Base-by-base conservation (phyloP, 1,140 invertebrate species). In the Drosophila lini region DNA sequence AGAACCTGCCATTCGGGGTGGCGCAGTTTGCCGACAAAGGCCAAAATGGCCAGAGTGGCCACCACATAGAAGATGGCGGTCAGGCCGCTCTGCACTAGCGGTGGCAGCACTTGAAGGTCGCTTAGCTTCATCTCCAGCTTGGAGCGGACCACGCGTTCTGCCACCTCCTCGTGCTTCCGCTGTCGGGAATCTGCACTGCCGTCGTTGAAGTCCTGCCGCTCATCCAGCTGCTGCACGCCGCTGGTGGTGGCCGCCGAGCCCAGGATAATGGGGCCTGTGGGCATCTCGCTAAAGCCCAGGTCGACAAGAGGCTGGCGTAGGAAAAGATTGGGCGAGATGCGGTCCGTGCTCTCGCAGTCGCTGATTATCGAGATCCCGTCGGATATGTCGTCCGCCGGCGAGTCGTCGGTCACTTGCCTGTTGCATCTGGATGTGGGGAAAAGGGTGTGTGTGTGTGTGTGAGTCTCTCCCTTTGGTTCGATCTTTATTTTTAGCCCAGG, bases 301-400 rank as follows among this genome's bases (percentile, higher is more conserved):
- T 90, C 80, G 16, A 60, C 61, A 2, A 90, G 68, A 15, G 82
- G 80, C 40, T 86, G 78, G 22, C 84, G 71, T n/a, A 85, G 31
- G 70, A 74, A 79, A 32, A 86, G 76, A 80, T 83, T 80, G 7
- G 91, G 91, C 3, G 90, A 84, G 19, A 91, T 58, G n/a, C 88
- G 81, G 31, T 86, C 91, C 9, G 75, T 89, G 63, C 84, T 91
- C 53, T 92, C 91, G 55, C 91, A 91, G 38, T 92, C 91, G 53
- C 91, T 92, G 32, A 92, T 92, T 52, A 92, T 91, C 25, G 91
- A 92, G 22, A 92, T 91, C n/a, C 91, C 91, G 73, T 92, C 91
- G 3, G 91, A 92, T 19, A 91, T 55, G 36, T 92, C 91, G 59
- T 91, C 91, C 28, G 61, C 52, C 40, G 67, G 84, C 15, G 65